Evolutionary conservation across 1,140 invertebrate species (phyloP).

Genomic region (Saccostrea glomerata): DNA sequence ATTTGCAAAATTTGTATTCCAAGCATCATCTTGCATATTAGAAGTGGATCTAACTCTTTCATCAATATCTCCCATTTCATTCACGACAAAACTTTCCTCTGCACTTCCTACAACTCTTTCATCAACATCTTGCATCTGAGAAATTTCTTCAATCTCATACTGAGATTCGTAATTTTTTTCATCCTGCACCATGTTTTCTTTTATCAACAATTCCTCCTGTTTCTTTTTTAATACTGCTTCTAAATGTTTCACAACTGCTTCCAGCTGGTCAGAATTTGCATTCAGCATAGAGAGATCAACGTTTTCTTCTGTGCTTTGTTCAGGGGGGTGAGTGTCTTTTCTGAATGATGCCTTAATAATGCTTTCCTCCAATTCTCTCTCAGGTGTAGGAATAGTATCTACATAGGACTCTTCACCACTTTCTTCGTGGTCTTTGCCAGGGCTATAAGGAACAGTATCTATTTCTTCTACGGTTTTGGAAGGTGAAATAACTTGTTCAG

Average conservation of each 20-base stretch:
- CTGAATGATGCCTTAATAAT: constrained; percentile 19
- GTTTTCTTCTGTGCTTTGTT: background rate
- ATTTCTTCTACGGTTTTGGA: background rate
- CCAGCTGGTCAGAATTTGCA: constrained; percentile 25
- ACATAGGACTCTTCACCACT: background rate
- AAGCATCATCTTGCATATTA: background rate
- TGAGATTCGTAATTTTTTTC: background rate
- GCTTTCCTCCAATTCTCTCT: constrained; percentile 19
- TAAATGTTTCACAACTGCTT: constrained; percentile 29
- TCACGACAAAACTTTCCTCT: constrained; percentile 1
- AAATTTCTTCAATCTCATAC: background rate
- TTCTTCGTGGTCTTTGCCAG: background rate
- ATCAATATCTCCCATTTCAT: constrained; percentile 44
- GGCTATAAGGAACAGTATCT: background rate
- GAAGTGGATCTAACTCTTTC: background rate
- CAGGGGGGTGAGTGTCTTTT: background rate
- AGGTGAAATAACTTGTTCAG: background rate
- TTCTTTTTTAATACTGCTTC: constrained; percentile 13
- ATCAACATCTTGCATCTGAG: background rate
- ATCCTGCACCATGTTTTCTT: background rate
- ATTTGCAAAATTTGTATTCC: constrained; percentile 14
- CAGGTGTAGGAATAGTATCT: background rate
- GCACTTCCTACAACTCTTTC: background rate
- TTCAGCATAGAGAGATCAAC: background rate
- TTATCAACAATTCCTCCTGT: background rate